phyloP scores from a whole-genome alignment of 2,113 vertebrate species.

The Phrynocephalus versicolor region DNA sequence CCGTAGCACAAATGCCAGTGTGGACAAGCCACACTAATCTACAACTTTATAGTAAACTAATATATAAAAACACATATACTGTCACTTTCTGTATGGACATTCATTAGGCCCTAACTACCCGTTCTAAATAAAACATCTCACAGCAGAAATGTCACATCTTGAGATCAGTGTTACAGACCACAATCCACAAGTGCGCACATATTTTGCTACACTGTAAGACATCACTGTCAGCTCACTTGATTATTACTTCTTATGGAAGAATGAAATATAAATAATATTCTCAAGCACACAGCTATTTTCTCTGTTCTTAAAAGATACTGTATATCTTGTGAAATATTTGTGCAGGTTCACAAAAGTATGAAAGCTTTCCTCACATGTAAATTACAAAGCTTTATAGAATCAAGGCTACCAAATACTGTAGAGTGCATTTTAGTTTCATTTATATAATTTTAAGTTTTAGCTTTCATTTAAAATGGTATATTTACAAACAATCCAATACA shows the following conservation, averaged over 20 bases:
- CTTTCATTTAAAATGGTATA: background rate
- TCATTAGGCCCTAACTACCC: no score
- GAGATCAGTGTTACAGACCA: no score
- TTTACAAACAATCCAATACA: background rate
- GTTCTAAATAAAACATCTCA: background rate
- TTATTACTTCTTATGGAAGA: background rate
- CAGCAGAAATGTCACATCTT: background rate
- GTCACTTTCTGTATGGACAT: background rate
- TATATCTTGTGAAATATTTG: background rate
- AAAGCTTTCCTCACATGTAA: background rate
- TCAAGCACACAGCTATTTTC: background rate
- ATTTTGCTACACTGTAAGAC: no score
- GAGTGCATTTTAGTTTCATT: background rate
- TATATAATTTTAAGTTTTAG: background rate
- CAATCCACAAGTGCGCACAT: no score
- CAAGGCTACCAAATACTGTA: background rate
- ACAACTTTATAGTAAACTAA: background rate
- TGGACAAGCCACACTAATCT: no score
- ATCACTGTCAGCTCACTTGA: background rate
- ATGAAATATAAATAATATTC: background rate
- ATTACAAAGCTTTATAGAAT: background rate
- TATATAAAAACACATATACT: background rate
- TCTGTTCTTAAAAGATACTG: background rate
- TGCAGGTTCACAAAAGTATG: background rate
- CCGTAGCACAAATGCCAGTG: no score